A percentile compares a stretch with the other conserved stretches of the same genome.
These are phyloP conservation scores for Drosophila equinoxialis DNA, from an alignment of 1,140 invertebrate genomes.

Conservation along the genomic window DNA sequence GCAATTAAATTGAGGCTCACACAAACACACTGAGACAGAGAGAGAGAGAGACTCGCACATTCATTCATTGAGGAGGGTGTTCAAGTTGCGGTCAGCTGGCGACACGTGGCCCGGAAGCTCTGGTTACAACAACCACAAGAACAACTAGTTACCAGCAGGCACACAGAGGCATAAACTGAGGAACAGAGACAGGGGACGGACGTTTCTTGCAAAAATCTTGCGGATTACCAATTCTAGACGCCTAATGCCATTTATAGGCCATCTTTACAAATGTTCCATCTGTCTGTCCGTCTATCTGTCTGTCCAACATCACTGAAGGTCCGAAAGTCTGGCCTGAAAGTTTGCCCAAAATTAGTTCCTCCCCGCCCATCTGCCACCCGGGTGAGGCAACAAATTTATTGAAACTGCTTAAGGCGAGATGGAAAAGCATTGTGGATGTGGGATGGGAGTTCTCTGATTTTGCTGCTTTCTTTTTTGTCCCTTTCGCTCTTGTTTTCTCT, in stretches of 20 bases:
- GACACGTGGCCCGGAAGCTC: constrained; percentile 64
- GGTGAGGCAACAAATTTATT: constrained; percentile 64
- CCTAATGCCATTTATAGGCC: constrained; percentile 79
- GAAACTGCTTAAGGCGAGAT: constrained; percentile 53
- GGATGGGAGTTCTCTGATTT: constrained; percentile 38
- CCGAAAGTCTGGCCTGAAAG: constrained; percentile 8
- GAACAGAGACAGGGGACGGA: constrained; percentile 15
- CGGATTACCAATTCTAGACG: constrained; percentile 81
- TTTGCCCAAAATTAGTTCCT: constrained; percentile 67
- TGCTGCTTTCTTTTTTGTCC: constrained; percentile 11
- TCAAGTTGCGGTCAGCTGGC: constrained; percentile 67
- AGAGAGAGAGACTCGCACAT: constrained; percentile 14
- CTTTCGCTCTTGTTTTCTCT: neutral
- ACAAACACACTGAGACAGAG: constrained; percentile 21
- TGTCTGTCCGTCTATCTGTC: constrained; percentile 27
- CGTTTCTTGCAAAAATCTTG: constrained; percentile 73
- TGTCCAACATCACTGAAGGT: constrained; percentile 6
- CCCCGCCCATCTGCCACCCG: constrained; percentile 25
- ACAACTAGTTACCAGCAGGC: constrained; percentile 15
- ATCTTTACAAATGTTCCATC: constrained; percentile 80
- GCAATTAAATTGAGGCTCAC: constrained; percentile 68
- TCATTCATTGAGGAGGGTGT: constrained; percentile 26
- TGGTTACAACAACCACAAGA: constrained; percentile 20
- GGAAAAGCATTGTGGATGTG: constrained; percentile 1
- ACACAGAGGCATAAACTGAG: constrained; percentile 23